Evolutionary conservation across 2,888 invertebrate genomes (phyloP).

Genomic region (Crocallis elinguaria): DNA sequence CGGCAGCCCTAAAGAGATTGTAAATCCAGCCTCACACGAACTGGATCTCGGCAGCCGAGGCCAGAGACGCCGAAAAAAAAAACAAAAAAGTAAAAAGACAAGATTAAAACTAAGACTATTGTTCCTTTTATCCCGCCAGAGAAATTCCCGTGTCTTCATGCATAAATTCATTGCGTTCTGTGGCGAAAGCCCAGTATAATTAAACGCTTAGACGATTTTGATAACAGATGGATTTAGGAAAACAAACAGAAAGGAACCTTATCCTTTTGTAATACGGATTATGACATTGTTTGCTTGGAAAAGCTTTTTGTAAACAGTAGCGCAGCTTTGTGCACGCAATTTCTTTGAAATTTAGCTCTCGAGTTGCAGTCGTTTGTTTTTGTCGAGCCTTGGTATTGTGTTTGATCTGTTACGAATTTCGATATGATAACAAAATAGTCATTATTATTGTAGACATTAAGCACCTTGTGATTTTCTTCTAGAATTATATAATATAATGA

Average conservation of each 20-base stretch:
- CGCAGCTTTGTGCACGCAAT: conserved; percentile 57
- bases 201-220: conserved; percentile 54
- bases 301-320: conserved; percentile 64
- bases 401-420: conserved; percentile 44
- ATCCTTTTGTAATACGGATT: conserved; percentile 47
- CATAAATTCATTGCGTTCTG: conserved; percentile 81
- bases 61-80: conserved; percentile 56
- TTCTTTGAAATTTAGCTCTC: conserved; percentile 65
- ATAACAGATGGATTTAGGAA: conserved; percentile 14
- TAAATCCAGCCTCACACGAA: conserved; percentile 69
- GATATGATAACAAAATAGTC: not conserved
- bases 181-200: conserved; percentile 67
- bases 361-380: conserved; percentile 50
- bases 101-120: conserved; percentile 82
- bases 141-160: conserved; percentile 76
- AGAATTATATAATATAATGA: no score
- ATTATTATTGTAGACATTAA: not conserved
- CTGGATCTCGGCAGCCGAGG: conserved; percentile 59
- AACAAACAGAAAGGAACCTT: conserved; percentile 39
- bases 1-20: conserved; percentile 54
- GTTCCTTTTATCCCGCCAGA: conserved; percentile 75
- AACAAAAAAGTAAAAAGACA: conserved; percentile 52
- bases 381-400: conserved; percentile 52
- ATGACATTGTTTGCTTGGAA: conserved; percentile 42
- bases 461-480: no score